Conservation (phyloP, 2,888 invertebrate species). For the Rhingia campestris region DNA sequence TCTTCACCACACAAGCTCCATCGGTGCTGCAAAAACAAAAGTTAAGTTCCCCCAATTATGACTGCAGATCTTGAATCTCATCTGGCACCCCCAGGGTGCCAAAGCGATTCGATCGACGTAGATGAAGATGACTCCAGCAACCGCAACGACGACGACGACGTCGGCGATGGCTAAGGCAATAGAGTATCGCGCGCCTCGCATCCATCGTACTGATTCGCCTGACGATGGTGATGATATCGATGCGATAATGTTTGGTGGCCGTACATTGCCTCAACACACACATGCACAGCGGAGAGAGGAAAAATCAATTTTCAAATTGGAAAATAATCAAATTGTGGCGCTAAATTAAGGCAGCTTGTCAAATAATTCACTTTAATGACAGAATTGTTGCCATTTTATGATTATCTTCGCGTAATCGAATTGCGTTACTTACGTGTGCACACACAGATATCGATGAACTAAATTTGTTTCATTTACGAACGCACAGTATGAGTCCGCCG, state of each 20-base stretch:
- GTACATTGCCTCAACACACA: background rate
- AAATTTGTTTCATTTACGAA: constrained; percentile 16
- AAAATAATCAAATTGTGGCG: constrained; percentile 75
- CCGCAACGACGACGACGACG: constrained; percentile 28
- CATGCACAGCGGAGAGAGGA: constrained; percentile 36
- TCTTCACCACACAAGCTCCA: constrained; percentile 18
- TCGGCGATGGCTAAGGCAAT: constrained; percentile 50
- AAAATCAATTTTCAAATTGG: constrained; percentile 74
- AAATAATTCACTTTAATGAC: constrained; percentile 75
- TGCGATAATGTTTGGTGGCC: constrained; percentile 41
- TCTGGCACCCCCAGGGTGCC: constrained; percentile 73
- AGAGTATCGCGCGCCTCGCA: constrained; percentile 34
- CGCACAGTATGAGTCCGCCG: constrained; percentile 41
- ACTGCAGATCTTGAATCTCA: constrained; percentile 54
- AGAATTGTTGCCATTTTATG: constrained; percentile 72
- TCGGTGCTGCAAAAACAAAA: constrained; percentile 54
- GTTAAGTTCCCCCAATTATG: constrained; percentile 52
- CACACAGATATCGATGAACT: constrained; percentile 24
- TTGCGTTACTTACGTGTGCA: constrained; percentile 53
- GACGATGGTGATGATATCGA: constrained; percentile 63
- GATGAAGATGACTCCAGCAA: constrained; percentile 69
- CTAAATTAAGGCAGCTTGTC: constrained; percentile 75
- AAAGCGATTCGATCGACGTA: constrained; percentile 61
- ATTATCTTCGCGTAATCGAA: constrained; percentile 70
- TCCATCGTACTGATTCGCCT: constrained; percentile 10